Conservation (phyloP, 2,797 vertebrate species). For the Myotis pilosus region DNA sequence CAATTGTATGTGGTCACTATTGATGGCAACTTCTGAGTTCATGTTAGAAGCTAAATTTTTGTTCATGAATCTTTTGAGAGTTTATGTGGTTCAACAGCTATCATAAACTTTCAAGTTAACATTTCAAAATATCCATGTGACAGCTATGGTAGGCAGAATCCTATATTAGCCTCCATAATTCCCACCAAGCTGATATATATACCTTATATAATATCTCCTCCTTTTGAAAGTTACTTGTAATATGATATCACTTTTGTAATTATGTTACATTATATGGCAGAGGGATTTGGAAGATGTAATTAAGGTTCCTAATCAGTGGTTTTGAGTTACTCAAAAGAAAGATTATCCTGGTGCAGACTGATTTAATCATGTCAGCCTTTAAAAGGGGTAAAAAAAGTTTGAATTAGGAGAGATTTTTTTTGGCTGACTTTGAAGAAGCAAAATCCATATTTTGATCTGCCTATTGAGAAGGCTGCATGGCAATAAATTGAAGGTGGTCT, state of each 20-base stretch:
- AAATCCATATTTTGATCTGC: not conserved
- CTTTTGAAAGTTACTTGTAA: not conserved
- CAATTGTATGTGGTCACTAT: not conserved
- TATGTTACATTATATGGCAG: not conserved
- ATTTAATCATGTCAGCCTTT: constrained; percentile 30
- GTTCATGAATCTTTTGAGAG: not conserved
- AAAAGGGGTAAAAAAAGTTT: not conserved
- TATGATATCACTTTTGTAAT: not conserved
- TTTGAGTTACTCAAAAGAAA: constrained; percentile 43
- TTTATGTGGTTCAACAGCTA: not conserved
- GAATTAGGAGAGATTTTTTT: not conserved
- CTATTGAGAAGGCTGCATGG: not conserved
- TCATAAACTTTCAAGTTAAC: not conserved
- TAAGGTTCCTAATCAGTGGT: constrained; percentile 37
- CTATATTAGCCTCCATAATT: not conserved
- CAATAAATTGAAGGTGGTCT: not conserved
- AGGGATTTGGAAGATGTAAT: constrained; percentile 42
- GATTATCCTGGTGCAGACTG: not conserved
- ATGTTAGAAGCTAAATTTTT: not conserved
- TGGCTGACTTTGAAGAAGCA: not conserved
- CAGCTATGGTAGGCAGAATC: not conserved
- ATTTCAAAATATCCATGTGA: not conserved
- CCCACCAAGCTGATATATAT: not conserved
- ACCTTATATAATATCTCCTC: not conserved
- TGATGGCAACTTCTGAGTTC: not conserved